Evolutionary conservation across 2,888 invertebrate genomes (phyloP), one percentile per base, ranked within the genome.

Genomic region (Acleris literana): DNA sequence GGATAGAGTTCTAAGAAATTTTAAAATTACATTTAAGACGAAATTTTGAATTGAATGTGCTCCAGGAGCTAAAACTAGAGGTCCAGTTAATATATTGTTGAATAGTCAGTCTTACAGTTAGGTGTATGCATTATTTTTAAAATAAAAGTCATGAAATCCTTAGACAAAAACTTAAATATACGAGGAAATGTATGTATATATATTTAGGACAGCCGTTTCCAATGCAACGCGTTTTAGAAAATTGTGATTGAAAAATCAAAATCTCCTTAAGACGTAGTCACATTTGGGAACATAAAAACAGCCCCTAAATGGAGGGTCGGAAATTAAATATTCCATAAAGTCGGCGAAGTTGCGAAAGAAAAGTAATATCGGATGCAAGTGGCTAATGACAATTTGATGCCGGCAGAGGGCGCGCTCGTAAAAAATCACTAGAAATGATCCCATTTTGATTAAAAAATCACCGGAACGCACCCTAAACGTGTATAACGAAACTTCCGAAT

Each of bases 391-490:
- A 80, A 82, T 91, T 91, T 92, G 90, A 92, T 91, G 85, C 85
- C 81, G 80, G 71, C 86, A 79, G 84, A 88, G 88, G 89, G 86
- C 82, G 82, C 82, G 83, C 85, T 92, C 92, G 90, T 92, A 91
- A 91, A 92, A 90, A 91, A 90, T 90, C 91, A 91, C 91, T 90
- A 88, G 89, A 86, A 90, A 88, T 88, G 90, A 90, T 90, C 86
- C 88, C 84, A 88, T 92, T 92, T 91, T 92, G 91, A 92, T 92
- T 92, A 92, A 92, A 92, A 91, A 92, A 90, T 92, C 92, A 92
- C 86, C 80, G 81, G 79, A 80, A 78, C 80, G 80, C 88, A 87
- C 89, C 89, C 89, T 84, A 75, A 82, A 80, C 78, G 79, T 79
- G 77, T 76, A 82, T 85, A 81, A 83, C 81, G 82, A 85, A 87